Conservation (phyloP, 2,113 vertebrate species). For the Sus scrofa region DNA sequence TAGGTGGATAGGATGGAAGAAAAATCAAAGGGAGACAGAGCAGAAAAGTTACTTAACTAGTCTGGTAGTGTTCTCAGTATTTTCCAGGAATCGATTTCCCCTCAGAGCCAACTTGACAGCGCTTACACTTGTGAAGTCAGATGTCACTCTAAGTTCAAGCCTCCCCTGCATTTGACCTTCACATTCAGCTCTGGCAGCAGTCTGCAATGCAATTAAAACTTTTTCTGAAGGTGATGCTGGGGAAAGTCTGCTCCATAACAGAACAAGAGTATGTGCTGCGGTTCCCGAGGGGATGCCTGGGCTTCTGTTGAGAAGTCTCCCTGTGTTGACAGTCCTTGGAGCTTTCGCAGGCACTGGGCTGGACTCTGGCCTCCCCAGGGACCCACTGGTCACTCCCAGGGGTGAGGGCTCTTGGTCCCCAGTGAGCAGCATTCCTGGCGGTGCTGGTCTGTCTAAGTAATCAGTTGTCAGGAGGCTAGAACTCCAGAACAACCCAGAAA, state of each 20-base stretch:
- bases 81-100: slow-evolving; percentile 59
- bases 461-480: neutral
- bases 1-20: neutral
- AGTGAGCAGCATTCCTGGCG: neutral
- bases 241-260: slow-evolving; percentile 1
- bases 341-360: neutral
- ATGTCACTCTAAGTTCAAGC: slow-evolving; percentile 11
- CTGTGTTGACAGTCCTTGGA: neutral
- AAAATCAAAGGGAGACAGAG: neutral
- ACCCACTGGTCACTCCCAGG: neutral
- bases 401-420: neutral
- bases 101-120: neutral
- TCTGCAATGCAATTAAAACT: neutral
- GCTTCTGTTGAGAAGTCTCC: neutral
- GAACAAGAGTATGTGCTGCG: neutral
- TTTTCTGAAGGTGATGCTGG: neutral
- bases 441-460: neutral
- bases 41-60: neutral
- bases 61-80: neutral
- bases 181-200: neutral
- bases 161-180: slow-evolving; percentile 16
- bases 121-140: slow-evolving; percentile 61
- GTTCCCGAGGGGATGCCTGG: neutral
- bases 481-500: neutral
- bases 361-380: neutral